Evolutionary conservation across 2,888 invertebrate species (phyloP), one percentile per base, ranked within the genome.

Genomic region (Caenorhabditis angaria): DNA sequence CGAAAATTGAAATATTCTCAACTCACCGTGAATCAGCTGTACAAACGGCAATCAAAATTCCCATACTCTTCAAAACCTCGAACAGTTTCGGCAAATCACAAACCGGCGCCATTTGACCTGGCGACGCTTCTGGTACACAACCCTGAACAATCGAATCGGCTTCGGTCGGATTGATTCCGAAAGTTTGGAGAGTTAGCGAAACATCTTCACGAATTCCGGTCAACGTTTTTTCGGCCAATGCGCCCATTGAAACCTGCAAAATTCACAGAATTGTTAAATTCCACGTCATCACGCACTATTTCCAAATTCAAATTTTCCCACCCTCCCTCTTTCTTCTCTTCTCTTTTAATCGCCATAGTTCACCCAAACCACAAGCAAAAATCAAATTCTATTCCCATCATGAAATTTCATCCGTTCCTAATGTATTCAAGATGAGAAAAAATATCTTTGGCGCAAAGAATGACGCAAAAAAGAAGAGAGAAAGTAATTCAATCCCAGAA

Each of bases 11-110:
- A 12, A 25, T 28, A 50, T 32, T 48, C 58, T 25, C 14, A 41
- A 20, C 70, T 27, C 53, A 85, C 83, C 86, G 75, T 64, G 87
- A 87, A 78, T 89, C 89, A 20, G 89, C 87, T 0, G 89, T 89
- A 69, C 89, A 89, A 27, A 89, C 83, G 50, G 89, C 89, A 50
- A 89, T 87, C 73, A 89, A 89, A 56, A 89, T 84, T 28, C 85
- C 87, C 77, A 89, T 86, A 18, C 77, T 69, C 55, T 87, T 86
- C 14, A 89, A 83, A 27, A 86, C 85, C 59, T 84, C 79, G 78
- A 89, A 89, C 61, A 89, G 77, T 2, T 82, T 83, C 54, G 82
- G 78, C 48, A 89, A 75, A 65, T 89, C 88, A 50, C 88, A 87
- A 18, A 89, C 82, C 14, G 82, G 80, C 24, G 70, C 57, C 57